Evolutionary conservation across 1,140 invertebrate species (phyloP), one percentile per base, ranked within the genome.

Genomic region (Oreohelix idahoensis): DNA sequence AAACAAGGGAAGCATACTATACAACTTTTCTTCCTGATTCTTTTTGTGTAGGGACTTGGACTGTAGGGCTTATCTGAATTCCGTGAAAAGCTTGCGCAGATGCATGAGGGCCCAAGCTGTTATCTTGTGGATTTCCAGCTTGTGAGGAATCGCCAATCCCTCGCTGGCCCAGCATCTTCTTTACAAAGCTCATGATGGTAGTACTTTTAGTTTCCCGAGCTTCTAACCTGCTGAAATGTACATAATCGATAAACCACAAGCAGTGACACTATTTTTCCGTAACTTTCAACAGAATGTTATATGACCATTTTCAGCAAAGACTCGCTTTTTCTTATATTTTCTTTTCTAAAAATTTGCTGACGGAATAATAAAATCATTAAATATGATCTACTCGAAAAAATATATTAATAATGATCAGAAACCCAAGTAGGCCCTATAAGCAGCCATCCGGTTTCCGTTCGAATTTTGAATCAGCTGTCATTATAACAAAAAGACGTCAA

Each of bases 1-100:
- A 93, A 99, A 99, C 17, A 99, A 94, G 66, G 98, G 98, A 88
- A 99, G 94, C 97, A 99, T 98, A 92, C 98, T 98, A 92, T 99
- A 99, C 0, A 99, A 94, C 93, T 98, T 98, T 89, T 96, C 96
- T 93, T 99, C 97, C 84, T 96, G 95, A 92, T 98, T 97, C n/a
- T 51, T 90, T 88, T 58, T 90, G 89, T 13, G 89, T 89, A n/a
- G n/a, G 20, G 87, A 84, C 63, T 88, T 90, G n/a, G n/a, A 95
- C 94, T 29, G 95, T 93, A 53, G 97, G 96, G 93, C n/a, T n/a
- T 98, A 96, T 35, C 95, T 96, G 88, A 97, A 98, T 89, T 99
- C 98, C 36, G 96, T 96, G 93, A 99, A 99, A 17, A 99, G 94
- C 93, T 99, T 99, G 88, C 98, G 97, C 5, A 99, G 94, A 89